Conservation (phyloP, 2,888 invertebrate species). For the Macaria liturata region DNA sequence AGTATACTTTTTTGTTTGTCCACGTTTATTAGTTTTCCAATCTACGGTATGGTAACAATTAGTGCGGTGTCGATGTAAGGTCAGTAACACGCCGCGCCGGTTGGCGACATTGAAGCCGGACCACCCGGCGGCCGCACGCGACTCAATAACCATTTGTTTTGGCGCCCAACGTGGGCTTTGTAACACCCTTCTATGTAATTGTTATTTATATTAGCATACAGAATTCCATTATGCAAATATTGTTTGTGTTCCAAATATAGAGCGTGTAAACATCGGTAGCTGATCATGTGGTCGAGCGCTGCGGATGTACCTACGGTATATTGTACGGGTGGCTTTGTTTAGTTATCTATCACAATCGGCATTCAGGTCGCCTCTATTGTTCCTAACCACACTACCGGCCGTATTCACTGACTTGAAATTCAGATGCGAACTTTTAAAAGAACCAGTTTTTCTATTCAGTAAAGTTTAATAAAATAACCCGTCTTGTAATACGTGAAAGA, state of each 20-base stretch:
- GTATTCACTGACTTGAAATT: constrained; percentile 14
- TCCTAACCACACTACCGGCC: constrained; percentile 17
- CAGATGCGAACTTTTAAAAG: too few relatives aligned
- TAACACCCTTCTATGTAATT: constrained; percentile 26
- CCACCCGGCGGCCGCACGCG: constrained; percentile 20
- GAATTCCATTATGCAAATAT: not conserved
- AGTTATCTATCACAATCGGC: constrained; percentile 28
- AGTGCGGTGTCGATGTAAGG: constrained; percentile 6
- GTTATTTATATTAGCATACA: constrained; percentile 14
- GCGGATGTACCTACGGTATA: not conserved
- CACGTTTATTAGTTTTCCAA: not conserved
- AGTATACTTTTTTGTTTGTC: too few relatives aligned
- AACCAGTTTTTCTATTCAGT: too few relatives aligned
- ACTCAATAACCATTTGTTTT: constrained; percentile 45
- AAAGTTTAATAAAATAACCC: too few relatives aligned
- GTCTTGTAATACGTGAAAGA: too few relatives aligned
- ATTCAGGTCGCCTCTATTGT: constrained; percentile 31
- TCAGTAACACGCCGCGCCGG: constrained; percentile 32
- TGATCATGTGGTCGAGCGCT: too few relatives aligned
- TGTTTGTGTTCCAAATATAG: constrained; percentile 13
- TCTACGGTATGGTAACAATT: not conserved
- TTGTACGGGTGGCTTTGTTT: constrained; percentile 26
- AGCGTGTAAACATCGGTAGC: too few relatives aligned
- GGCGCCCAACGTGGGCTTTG: constrained; percentile 49
- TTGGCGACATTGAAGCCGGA: constrained; percentile 31